phyloP scores from a whole-genome alignment of 2,113 vertebrate species.

The Sus scrofa region DNA sequence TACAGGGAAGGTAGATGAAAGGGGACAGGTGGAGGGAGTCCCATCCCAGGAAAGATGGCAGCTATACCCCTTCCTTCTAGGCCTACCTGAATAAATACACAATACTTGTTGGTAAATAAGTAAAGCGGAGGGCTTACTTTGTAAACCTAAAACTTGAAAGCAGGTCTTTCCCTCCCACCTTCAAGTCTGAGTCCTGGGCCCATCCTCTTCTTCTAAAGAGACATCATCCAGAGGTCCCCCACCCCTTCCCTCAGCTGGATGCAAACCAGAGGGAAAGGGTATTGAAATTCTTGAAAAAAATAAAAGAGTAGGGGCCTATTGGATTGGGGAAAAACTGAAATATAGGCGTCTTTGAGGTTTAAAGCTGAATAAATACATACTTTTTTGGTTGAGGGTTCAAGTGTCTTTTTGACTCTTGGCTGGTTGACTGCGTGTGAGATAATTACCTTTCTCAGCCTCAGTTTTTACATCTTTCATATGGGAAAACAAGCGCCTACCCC shows the following conservation, averaged over 20 bases:
- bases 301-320: neutral
- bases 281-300: neutral
- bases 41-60: neutral
- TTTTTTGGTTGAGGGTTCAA: neutral
- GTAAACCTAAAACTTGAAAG: neutral
- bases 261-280: neutral
- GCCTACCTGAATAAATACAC: neutral
- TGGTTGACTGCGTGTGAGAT: neutral
- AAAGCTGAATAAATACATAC: neutral
- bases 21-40: neutral
- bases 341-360: constrained; percentile 21
- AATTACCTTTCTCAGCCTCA: neutral
- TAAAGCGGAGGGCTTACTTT: neutral
- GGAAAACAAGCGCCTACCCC: neutral
- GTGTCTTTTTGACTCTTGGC: neutral
- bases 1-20: neutral
- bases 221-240: neutral
- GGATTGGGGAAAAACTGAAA: neutral
- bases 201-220: neutral
- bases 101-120: neutral
- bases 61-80: neutral
- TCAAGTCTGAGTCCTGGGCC: neutral
- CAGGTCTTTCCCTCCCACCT: neutral
- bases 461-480: neutral
- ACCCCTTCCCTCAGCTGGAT: neutral